phyloP scores from a whole-genome alignment of 2,888 invertebrate species.

The Aricia artaxerxes region DNA sequence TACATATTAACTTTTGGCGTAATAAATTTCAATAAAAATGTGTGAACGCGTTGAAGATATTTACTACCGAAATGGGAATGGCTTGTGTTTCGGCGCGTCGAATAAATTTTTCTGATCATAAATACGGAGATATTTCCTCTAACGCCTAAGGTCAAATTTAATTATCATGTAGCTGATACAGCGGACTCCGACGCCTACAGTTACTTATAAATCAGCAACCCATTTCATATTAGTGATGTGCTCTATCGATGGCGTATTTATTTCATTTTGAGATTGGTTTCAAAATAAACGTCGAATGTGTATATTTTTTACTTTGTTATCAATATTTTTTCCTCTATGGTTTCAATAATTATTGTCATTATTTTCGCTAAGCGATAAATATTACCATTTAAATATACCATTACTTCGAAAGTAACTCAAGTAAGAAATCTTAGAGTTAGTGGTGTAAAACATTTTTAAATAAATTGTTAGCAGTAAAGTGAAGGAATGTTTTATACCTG shows the following conservation, averaged over 20 bases:
- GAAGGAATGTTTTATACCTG: neutral
- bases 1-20: neutral
- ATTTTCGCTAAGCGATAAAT: no score
- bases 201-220: constrained; percentile 62
- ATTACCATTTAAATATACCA: no score
- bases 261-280: neutral
- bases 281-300: no score
- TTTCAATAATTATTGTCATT: no score
- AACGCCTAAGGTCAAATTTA: constrained; percentile 74
- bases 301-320: no score
- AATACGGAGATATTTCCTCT: constrained; percentile 62
- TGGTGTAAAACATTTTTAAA: no score
- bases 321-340: no score
- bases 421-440: no score
- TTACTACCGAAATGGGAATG: constrained; percentile 59
- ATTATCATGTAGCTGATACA: constrained; percentile 72
- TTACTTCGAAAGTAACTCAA: no score
- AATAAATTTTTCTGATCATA: constrained; percentile 65
- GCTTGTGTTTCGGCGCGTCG: constrained; percentile 64
- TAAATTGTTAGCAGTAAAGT: no score
- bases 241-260: neutral
- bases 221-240: constrained; percentile 40
- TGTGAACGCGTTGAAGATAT: constrained; percentile 57
- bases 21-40: constrained; percentile 20
- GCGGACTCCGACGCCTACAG: constrained; percentile 62